Conservation (phyloP, 2,113 vertebrate genomes). For the Parotia lawesii region DNA sequence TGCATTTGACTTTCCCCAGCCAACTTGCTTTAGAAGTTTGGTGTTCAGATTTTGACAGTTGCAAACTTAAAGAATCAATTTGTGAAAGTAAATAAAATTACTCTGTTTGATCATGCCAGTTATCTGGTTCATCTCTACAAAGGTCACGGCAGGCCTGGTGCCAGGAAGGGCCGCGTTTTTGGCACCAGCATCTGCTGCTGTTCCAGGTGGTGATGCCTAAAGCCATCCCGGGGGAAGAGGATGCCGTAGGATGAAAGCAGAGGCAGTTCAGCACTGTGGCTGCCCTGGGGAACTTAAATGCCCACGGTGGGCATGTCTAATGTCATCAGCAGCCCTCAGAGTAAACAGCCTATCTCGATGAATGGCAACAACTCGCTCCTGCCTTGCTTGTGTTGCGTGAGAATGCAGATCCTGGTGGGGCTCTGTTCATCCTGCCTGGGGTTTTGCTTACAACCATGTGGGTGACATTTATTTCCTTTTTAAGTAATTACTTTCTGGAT, state of each 20-base stretch:
- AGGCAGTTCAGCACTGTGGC: not conserved
- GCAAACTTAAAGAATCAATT: not conserved
- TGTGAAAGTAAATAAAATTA: not conserved
- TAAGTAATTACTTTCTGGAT: constrained; percentile 55
- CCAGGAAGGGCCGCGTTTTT: not conserved
- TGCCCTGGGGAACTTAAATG: not conserved
- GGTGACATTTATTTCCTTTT: constrained; percentile 64
- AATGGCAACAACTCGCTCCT: not conserved
- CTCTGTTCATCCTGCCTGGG: not conserved
- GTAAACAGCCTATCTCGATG: not conserved
- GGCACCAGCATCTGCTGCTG: not conserved
- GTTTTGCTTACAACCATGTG: constrained; percentile 2
- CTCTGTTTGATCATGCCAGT: not conserved
- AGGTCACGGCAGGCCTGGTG: not conserved
- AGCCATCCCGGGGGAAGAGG: not conserved
- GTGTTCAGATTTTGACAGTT: not conserved
- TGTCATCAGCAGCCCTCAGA: not conserved
- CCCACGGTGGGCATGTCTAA: not conserved
- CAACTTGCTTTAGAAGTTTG: not conserved
- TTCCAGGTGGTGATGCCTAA: not conserved
- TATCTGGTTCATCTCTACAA: not conserved
- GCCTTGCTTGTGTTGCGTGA: not conserved
- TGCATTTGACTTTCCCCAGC: not conserved
- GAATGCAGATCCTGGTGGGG: not conserved
- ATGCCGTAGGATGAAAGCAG: not conserved